These are phyloP conservation scores for Cheilosia impressa DNA, from an alignment of 2,888 invertebrate genomes.

Conservation along the genomic window DNA sequence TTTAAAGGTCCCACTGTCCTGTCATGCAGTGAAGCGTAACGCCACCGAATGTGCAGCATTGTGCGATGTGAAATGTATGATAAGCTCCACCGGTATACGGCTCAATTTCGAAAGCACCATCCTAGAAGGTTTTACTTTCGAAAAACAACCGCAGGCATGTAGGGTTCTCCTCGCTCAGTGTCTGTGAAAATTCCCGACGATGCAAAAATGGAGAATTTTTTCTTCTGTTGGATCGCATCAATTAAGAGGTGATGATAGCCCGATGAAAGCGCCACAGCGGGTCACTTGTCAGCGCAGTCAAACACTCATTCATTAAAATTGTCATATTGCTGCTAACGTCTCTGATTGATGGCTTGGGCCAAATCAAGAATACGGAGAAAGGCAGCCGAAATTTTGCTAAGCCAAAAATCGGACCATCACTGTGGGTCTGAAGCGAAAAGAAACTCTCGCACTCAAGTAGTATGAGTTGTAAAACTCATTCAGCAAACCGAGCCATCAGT, in stretches of 20 bases:
- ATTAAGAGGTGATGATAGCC: slow-evolving; percentile 35
- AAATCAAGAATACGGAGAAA: slow-evolving; percentile 42
- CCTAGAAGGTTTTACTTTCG: slow-evolving; percentile 66
- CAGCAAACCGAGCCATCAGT: slow-evolving; percentile 19
- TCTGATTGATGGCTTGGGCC: slow-evolving; percentile 20
- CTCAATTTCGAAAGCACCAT: slow-evolving; percentile 65
- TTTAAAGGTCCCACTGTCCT: slow-evolving; percentile 31
- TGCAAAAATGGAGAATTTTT: slow-evolving; percentile 50
- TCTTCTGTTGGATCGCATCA: slow-evolving; percentile 51
- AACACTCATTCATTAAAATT: slow-evolving; percentile 5
- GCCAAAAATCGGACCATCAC: slow-evolving; percentile 45
- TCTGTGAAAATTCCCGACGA: slow-evolving; percentile 39
- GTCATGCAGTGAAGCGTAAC: slow-evolving; percentile 41
- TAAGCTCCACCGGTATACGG: slow-evolving; percentile 34
- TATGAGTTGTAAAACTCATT: slow-evolving; percentile 22
- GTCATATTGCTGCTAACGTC: background rate
- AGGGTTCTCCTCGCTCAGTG: slow-evolving; percentile 18
- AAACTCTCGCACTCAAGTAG: slow-evolving; percentile 34
- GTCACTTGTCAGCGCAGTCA: slow-evolving; percentile 5
- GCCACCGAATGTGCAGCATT: slow-evolving; percentile 37
- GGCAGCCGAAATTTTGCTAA: slow-evolving; percentile 25
- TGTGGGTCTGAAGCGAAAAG: slow-evolving; percentile 24
- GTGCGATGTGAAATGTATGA: slow-evolving; percentile 59
- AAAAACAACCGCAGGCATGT: slow-evolving; percentile 35
- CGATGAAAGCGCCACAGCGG: slow-evolving; percentile 45